Percentiles rank a stretch among this genome's conserved stretches.
Conservation (phyloP, 1,140 invertebrate genomes). For the Eueides isabella region DNA sequence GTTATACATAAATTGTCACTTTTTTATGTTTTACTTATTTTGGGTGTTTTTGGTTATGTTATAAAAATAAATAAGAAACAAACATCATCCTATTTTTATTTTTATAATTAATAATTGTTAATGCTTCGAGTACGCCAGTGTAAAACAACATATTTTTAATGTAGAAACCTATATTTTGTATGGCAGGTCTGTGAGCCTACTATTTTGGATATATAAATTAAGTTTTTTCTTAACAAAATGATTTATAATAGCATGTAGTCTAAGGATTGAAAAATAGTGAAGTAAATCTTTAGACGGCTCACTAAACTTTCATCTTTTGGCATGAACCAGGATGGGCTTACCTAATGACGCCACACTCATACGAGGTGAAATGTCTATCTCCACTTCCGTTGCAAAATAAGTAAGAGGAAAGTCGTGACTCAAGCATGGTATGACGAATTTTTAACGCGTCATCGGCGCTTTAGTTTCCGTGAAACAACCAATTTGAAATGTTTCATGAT, state of each 20-base stretch:
- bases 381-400: conserved; percentile 21
- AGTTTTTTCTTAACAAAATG: too few species aligned
- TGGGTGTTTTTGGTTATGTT: too few species aligned
- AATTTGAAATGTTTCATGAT: conserved; percentile 53
- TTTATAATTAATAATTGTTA: too few species aligned
- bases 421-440: conserved; percentile 50
- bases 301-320: not conserved
- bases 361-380: not conserved
- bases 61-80: too few species aligned
- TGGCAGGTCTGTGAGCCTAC: too few species aligned
- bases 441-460: conserved; percentile 48
- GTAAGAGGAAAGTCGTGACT: conserved; percentile 43
- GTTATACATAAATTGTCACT: not conserved
- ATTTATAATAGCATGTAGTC: too few species aligned
- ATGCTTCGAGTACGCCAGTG: too few species aligned
- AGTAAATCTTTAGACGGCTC: not conserved
- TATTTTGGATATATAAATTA: too few species aligned
- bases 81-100: too few species aligned
- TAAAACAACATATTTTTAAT: too few species aligned
- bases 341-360: not conserved
- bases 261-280: not conserved
- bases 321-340: not conserved
- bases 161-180: too few species aligned
- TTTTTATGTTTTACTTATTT: too few species aligned
- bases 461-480: conserved; percentile 49